phyloP scores from a whole-genome alignment of 2,113 vertebrate species.

The Sinocyclocheilus anshuiensis region DNA sequence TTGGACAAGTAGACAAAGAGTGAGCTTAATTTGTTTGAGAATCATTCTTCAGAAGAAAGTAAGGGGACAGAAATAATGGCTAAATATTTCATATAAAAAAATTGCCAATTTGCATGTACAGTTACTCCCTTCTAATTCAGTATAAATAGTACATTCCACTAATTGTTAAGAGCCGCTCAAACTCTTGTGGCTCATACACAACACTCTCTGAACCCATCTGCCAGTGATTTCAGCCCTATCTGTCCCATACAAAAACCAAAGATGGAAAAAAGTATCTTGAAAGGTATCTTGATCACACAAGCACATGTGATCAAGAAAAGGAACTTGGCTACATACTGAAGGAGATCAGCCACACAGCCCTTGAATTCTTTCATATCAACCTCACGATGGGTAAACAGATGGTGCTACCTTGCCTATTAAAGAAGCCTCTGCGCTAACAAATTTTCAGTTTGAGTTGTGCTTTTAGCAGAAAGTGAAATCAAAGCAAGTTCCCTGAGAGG shows the following conservation, averaged over 20 bases:
- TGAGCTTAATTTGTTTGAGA: not conserved
- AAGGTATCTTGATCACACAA: not conserved
- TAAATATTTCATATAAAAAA: not conserved
- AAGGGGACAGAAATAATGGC: not conserved
- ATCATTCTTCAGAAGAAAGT: not conserved
- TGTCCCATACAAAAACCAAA: slow-evolving; percentile 8
- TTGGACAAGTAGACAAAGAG: slow-evolving; percentile 10
- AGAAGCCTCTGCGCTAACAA: not conserved
- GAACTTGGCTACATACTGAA: not conserved
- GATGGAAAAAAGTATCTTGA: not conserved
- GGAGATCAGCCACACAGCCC: slow-evolving; percentile 9
- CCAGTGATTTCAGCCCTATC: not conserved
- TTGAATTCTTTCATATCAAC: not conserved
- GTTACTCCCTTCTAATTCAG: slow-evolving; percentile 17
- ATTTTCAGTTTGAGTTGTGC: slow-evolving; percentile 51
- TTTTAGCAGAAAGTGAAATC: slow-evolving; percentile 50
- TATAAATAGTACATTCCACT: slow-evolving; percentile 44
- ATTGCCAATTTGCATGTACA: not conserved
- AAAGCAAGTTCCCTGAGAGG: slow-evolving; percentile 66
- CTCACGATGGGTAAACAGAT: not conserved
- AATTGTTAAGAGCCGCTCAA: slow-evolving; percentile 12
- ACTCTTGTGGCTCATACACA: slow-evolving; percentile 6
- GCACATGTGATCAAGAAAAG: not conserved
- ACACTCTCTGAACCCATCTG: not conserved
- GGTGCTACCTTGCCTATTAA: slow-evolving; percentile 38